These are phyloP conservation scores for Nothoprocta pentlandii DNA, from an alignment of 2,113 vertebrate species.

Conservation along the genomic window DNA sequence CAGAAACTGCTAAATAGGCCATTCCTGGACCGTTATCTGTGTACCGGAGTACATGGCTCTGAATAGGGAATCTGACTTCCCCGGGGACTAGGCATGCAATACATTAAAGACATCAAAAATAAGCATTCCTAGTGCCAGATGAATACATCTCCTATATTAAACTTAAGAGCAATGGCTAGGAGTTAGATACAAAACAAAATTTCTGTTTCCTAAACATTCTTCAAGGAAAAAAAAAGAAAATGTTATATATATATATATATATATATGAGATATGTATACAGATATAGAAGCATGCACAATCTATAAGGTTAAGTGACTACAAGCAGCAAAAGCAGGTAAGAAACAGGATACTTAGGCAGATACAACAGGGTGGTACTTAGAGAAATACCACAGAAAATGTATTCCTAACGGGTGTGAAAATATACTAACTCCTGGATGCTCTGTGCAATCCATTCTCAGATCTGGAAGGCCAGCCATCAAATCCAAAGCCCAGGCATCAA, in stretches of 20 bases:
- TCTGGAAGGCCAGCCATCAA: background rate
- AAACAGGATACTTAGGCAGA: background rate
- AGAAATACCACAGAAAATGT: background rate
- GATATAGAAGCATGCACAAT: accelerated
- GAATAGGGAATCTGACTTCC: background rate
- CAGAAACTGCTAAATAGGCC: background rate
- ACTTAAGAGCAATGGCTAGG: accelerated
- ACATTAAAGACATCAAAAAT: background rate
- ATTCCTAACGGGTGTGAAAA: background rate
- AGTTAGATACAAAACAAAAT: background rate
- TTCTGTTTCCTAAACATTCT: background rate
- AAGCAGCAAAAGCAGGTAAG: background rate
- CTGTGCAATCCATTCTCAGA: background rate
- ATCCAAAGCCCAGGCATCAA: background rate
- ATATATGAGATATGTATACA: background rate
- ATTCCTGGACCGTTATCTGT: background rate
- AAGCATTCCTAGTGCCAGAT: background rate
- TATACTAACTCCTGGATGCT: background rate
- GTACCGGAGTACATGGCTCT: background rate
- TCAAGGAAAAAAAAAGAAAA: background rate
- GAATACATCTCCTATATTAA: background rate
- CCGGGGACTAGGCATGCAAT: background rate
- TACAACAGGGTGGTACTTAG: background rate
- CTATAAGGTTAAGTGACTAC: background rate
- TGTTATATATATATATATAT: no score